Evolutionary conservation across 2,888 invertebrate species (phyloP).

Genomic region (Polydrusus tereticollis): DNA sequence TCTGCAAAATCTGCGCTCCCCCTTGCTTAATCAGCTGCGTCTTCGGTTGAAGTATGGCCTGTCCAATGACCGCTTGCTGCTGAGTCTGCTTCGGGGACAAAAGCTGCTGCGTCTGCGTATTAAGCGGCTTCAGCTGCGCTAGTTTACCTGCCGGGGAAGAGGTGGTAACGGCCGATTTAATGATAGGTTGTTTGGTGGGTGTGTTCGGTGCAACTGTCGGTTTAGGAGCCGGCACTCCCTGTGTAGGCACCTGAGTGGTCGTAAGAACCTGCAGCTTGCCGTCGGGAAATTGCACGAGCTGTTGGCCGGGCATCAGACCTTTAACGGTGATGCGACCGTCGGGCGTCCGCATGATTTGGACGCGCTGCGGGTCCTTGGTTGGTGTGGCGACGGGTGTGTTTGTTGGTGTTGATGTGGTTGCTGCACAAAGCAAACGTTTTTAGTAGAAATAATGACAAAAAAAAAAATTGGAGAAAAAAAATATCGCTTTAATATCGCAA

Average conservation of each 20-base stretch:
- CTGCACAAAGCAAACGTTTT: constrained; percentile 34
- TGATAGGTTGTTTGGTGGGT: constrained; percentile 37
- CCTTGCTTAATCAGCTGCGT: constrained; percentile 63
- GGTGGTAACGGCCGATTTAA: constrained; percentile 44
- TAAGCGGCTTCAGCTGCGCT: neutral
- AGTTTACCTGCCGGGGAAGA: constrained; percentile 45
- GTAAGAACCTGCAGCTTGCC: constrained; percentile 90
- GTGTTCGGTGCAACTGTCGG: constrained; percentile 39
- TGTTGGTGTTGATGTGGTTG: constrained; percentile 49
- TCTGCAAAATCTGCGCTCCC: constrained; percentile 65
- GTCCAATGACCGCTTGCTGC: constrained; percentile 47
- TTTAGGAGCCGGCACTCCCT: constrained; percentile 63
- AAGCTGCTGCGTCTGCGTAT: constrained; percentile 14
- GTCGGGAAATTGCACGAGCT: constrained; percentile 92
- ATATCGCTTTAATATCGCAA: no score
- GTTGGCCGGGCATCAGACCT: constrained; percentile 92
- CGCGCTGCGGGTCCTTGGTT: constrained; percentile 74
- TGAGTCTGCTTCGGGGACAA: constrained; percentile 39
- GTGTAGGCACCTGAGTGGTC: constrained; percentile 71
- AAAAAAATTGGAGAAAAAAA: no score
- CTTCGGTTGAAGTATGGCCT: constrained; percentile 57
- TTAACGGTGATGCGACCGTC: constrained; percentile 94
- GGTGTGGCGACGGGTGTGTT: constrained; percentile 46
- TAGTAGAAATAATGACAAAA: constrained; percentile 16
- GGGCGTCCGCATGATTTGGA: constrained; percentile 90